phyloP scores from a whole-genome alignment of 2,888 invertebrate species.

The Oasisia sp. region DNA sequence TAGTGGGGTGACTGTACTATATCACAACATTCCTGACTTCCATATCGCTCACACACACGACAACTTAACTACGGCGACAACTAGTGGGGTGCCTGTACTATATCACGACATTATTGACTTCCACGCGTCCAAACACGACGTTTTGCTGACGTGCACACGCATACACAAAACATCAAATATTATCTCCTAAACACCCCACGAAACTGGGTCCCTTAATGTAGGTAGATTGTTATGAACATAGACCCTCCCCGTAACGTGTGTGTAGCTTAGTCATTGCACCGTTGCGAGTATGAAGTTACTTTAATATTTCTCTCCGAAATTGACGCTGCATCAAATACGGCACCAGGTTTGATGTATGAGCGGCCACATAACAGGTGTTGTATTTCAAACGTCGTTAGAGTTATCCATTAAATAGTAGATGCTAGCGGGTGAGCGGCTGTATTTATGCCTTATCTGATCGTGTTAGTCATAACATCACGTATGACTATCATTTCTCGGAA shows the following conservation, averaged over 20 bases:
- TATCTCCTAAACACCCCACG: no score
- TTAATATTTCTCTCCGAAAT: background rate
- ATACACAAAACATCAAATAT: no score
- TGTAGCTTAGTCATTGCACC: background rate
- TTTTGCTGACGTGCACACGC: no score
- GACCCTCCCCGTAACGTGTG: background rate
- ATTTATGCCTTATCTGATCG: slow-evolving; percentile 20
- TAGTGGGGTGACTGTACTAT: no score
- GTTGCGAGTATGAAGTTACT: background rate
- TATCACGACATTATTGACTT: no score
- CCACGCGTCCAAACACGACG: no score
- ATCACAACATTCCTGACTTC: no score
- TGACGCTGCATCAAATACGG: background rate
- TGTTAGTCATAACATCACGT: background rate
- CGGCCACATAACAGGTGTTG: background rate
- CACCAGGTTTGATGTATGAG: background rate
- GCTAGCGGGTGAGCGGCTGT: background rate
- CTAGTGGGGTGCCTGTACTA: no score
- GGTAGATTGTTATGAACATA: no score
- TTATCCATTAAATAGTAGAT: background rate
- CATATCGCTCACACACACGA: no score
- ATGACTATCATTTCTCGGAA: slow-evolving; percentile 10
- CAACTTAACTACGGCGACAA: no score
- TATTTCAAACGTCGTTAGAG: background rate
- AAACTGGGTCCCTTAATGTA: no score